These are phyloP conservation scores for Ophiodon elongatus DNA, from an alignment of 2,113 vertebrate species.

Conservation along the genomic window DNA sequence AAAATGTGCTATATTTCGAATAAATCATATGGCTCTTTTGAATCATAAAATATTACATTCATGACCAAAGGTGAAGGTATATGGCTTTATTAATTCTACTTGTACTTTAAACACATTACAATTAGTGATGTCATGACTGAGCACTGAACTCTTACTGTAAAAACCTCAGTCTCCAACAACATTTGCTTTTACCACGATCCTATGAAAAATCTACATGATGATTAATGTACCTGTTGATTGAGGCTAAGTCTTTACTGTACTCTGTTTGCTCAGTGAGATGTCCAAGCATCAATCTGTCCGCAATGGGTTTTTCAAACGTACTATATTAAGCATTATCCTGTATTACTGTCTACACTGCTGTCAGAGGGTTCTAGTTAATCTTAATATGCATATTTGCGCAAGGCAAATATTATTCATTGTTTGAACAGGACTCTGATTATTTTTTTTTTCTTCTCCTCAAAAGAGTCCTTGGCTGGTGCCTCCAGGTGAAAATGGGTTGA, in stretches of 20 bases:
- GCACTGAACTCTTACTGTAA: neutral
- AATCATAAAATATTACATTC: neutral
- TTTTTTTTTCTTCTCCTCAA: slow-evolving; percentile 13
- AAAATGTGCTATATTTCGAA: neutral
- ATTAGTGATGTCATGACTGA: neutral
- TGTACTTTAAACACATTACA: neutral
- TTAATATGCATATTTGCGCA: slow-evolving; percentile 39
- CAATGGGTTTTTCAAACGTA: slow-evolving; percentile 57
- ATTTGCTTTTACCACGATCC: neutral
- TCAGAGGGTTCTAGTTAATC: slow-evolving; percentile 32
- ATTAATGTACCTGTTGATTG: slow-evolving; percentile 60
- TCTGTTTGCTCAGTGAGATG: slow-evolving; percentile 60
- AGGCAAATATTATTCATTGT: slow-evolving; percentile 45
- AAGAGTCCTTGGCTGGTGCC: neutral
- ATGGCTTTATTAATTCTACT: neutral
- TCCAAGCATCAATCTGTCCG: slow-evolving; percentile 68
- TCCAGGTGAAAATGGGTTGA: slow-evolving; percentile 51
- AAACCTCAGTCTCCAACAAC: neutral
- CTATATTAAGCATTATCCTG: slow-evolving; percentile 45
- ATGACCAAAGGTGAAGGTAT: neutral
- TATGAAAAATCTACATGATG: slow-evolving; percentile 21
- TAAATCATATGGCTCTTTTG: neutral
- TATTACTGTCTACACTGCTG: slow-evolving; percentile 26
- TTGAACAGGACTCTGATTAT: slow-evolving; percentile 12
- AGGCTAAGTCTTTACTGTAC: slow-evolving; percentile 41